phyloP scores from a whole-genome alignment of 2,888 invertebrate genomes.

The Cerastis leucographa region DNA sequence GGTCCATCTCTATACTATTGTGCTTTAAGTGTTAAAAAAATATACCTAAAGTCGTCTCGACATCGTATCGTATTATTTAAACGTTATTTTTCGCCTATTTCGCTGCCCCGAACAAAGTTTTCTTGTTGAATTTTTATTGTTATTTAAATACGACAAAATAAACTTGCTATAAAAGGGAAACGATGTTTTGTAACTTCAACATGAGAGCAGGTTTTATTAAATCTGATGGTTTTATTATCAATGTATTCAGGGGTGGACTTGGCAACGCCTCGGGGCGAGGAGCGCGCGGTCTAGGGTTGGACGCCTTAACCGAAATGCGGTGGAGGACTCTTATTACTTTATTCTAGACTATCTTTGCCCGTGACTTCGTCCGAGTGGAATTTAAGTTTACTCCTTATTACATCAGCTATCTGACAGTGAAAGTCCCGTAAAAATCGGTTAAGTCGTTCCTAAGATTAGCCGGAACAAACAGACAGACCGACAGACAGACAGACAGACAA shows the following conservation, averaged over 20 bases:
- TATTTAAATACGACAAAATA: slow-evolving; percentile 73
- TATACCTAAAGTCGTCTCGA: slow-evolving; percentile 39
- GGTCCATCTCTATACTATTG: too few species aligned
- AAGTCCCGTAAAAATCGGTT: too few species aligned
- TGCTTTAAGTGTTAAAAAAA: not conserved
- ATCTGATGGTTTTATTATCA: slow-evolving; percentile 64
- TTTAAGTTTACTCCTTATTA: too few species aligned
- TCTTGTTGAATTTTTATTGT: slow-evolving; percentile 70
- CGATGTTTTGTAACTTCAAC: slow-evolving; percentile 67
- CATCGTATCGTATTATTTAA: slow-evolving; percentile 23
- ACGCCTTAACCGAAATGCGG: too few species aligned
- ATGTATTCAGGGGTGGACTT: slow-evolving; percentile 52
- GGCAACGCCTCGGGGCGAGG: not conserved
- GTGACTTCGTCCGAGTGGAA: too few species aligned
- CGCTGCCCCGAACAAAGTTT: slow-evolving; percentile 53
- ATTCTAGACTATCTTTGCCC: too few species aligned
- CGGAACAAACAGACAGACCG: too few species aligned
- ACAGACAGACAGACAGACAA: too few species aligned
- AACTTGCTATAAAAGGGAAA: slow-evolving; percentile 72
- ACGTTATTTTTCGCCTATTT: slow-evolving; percentile 27
- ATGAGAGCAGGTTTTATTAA: slow-evolving; percentile 65
- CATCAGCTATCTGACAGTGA: too few species aligned
- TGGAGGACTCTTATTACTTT: too few species aligned
- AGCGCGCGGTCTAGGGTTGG: not conserved
- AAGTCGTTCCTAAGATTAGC: too few species aligned